Evolutionary conservation across 2,797 vertebrate species (phyloP).

Genomic region (Falco novaeseelandiae): DNA sequence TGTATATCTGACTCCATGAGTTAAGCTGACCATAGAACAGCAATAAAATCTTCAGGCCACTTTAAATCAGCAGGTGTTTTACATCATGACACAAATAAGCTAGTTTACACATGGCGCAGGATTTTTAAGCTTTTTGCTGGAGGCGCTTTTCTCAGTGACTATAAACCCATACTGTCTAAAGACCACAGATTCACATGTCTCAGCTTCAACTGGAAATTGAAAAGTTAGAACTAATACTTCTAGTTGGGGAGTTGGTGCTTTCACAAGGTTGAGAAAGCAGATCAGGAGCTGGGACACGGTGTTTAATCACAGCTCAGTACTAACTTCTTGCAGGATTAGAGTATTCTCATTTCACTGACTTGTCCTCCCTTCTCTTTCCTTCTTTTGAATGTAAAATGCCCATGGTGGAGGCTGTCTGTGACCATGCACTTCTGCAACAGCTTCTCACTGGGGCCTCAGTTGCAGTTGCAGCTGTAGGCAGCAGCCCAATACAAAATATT

Average conservation of each 20-base stretch:
- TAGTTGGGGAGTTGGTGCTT: background rate
- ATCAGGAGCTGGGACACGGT: background rate
- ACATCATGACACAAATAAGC: background rate
- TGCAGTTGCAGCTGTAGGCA: background rate
- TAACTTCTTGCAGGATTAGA: background rate
- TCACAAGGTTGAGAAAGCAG: background rate
- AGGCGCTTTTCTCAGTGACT: background rate
- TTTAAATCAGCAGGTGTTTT: constrained; percentile 35
- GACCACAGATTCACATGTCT: background rate
- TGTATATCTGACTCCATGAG: background rate
- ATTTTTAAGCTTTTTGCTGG: background rate
- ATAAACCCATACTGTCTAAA: background rate
- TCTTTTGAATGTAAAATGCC: background rate
- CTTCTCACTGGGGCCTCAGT: background rate
- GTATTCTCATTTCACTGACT: background rate
- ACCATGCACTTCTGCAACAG: background rate
- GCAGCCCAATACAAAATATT: background rate
- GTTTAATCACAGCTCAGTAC: background rate
- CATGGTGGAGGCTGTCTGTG: background rate
- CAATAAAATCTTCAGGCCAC: constrained; percentile 35
- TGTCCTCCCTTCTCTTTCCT: background rate
- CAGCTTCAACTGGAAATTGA: background rate
- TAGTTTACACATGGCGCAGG: background rate
- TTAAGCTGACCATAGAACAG: background rate
- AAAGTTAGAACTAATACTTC: background rate